Conservation (phyloP, 2,797 vertebrate species). For the Macroramphosus scolopax region DNA sequence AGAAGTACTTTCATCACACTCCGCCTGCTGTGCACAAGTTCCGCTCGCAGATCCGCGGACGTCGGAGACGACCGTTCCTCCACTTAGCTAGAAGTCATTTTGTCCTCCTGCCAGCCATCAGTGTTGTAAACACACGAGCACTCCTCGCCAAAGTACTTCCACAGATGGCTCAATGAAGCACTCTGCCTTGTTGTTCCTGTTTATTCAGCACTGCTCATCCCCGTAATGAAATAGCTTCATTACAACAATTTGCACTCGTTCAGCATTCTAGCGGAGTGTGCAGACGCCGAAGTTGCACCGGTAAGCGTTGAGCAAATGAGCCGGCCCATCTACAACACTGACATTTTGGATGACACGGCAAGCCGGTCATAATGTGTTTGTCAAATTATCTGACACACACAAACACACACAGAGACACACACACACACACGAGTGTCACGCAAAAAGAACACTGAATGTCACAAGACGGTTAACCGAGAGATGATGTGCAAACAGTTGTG, state of each 20-base stretch:
- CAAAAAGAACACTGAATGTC: no score
- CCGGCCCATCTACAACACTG: constrained; percentile 17
- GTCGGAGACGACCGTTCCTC: constrained; percentile 38
- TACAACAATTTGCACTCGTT: constrained; percentile 73
- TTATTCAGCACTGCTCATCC: constrained; percentile 79
- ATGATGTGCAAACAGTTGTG: no score
- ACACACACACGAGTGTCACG: not conserved
- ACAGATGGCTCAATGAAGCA: constrained; percentile 77
- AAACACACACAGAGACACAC: not conserved
- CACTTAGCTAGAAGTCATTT: constrained; percentile 59
- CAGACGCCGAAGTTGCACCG: constrained; percentile 67
- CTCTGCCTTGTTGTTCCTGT: constrained; percentile 73
- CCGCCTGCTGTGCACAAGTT: constrained; percentile 22
- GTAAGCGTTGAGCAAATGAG: constrained; percentile 55
- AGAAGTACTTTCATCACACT: constrained; percentile 12
- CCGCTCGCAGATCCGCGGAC: constrained; percentile 40
- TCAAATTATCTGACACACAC: constrained; percentile 15
- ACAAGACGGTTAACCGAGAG: no score
- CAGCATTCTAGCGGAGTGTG: constrained; percentile 59
- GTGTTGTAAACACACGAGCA: constrained; percentile 48
- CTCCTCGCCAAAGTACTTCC: constrained; percentile 64
- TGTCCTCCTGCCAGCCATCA: constrained; percentile 57
- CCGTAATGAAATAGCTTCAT: constrained; percentile 78
- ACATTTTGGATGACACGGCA: constrained; percentile 18
- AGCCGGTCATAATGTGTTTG: constrained; percentile 17